Base-by-base conservation (phyloP, 1,140 invertebrate genomes). In the Euschistus heros region DNA sequence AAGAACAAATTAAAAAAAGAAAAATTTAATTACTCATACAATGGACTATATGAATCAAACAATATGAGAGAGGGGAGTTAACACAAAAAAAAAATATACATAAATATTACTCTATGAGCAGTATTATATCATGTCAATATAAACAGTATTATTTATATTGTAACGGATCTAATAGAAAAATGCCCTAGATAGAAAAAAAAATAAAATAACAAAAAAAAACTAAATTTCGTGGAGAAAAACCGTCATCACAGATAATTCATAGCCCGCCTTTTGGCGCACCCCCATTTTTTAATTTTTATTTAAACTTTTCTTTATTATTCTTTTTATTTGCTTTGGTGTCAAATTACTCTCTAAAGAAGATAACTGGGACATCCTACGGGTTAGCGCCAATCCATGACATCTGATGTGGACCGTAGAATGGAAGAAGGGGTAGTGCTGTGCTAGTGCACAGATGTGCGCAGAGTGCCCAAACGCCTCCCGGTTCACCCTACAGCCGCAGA, bases 291-390 rank as follows among this genome's bases (percentile, higher is more conserved):
- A 24, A 15, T 57, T 50, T 22, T 50, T 22, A 4, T 44, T 50
- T 22, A 50, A 4, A 18, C 5, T 20, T 20, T 50, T 18, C 47
- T 50, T 50, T 20, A 22, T 50, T 50, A 20, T 20, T 50, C n/a
- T 50, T 50, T 18, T 50, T 50, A 20, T 20, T 57, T 57, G 18
- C 33, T 57, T 26, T 57, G 54, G 18, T 57, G 33, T 37, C 33
- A 20, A 57, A 57, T 57, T 57, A 57, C 54, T 57, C 20, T 57
- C 54, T 57, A 57, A 57, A 57, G 54, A 57, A 57, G 54, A 57
- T 24, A 27, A 57, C 47, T 50, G 24, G 54, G 54, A 24, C 18
- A 17, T 57, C 54, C 54, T 57, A 57, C 54, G 54, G 24, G 54
- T 57, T 57, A 57, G 54, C 54, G 54, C 54, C 54, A 57, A 24